Percentiles rank a stretch among this genome's conserved stretches.
Conservation (phyloP, 1,140 invertebrate species). For the Cephus cinctus region DNA sequence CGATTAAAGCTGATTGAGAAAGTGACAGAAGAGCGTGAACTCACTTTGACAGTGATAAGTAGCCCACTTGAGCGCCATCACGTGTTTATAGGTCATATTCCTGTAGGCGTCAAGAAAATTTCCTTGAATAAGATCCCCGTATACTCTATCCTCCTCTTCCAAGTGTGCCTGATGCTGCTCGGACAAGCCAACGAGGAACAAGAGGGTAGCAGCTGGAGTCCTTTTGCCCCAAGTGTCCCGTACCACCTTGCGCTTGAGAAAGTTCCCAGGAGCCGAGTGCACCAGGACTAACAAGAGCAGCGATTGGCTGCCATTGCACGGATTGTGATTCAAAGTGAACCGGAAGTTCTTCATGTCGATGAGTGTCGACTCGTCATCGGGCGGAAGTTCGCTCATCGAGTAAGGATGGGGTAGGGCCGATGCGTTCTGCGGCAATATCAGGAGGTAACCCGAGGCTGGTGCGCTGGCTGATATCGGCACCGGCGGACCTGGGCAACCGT, state of each 20-base stretch:
- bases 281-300: constrained; percentile 65
- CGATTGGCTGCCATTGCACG: constrained; percentile 53
- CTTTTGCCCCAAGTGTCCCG: constrained; percentile 68
- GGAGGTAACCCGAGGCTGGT: constrained; percentile 26
- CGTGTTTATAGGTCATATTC: constrained; percentile 87
- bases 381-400: constrained; percentile 34
- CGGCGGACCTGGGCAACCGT: constrained; percentile 20
- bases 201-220: constrained; percentile 50
- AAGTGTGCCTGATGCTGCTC: constrained; percentile 55
- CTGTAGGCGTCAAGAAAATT: constrained; percentile 77
- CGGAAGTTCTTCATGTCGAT: constrained; percentile 62
- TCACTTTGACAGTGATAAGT: constrained; percentile 64
- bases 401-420: constrained; percentile 23
- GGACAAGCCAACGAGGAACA: constrained; percentile 71
- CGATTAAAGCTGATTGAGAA: neutral
- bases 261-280: constrained; percentile 68
- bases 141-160: constrained; percentile 60
- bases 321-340: constrained; percentile 59
- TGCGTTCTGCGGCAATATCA: constrained; percentile 30
- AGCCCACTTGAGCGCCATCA: constrained; percentile 81
- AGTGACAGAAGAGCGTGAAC: too few species aligned
- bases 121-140: constrained; percentile 76
- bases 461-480: constrained; percentile 17
- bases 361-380: constrained; percentile 49
- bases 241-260: constrained; percentile 61